These are phyloP conservation scores for Dermatemys mawii DNA, from an alignment of 2,113 vertebrate genomes.

Conservation along the genomic window DNA sequence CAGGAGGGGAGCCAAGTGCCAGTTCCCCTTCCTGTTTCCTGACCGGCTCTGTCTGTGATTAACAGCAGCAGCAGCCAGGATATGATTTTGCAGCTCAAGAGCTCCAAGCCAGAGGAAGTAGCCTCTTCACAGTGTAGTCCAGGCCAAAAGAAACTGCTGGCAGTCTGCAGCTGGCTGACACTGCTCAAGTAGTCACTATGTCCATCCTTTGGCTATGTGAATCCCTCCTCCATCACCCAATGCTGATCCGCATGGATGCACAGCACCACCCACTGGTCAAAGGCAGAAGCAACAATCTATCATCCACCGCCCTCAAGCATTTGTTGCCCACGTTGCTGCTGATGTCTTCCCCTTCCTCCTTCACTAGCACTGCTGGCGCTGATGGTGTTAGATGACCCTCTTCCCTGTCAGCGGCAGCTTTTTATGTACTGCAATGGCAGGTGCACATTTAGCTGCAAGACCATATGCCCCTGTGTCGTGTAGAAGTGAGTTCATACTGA, in stretches of 20 bases:
- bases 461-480: no score
- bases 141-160: neutral
- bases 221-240: neutral
- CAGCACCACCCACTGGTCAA: neutral
- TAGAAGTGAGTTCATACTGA: neutral
- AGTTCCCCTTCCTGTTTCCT: neutral
- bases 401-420: no score
- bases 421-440: no score
- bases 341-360: neutral
- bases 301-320: neutral
- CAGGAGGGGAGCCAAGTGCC: neutral
- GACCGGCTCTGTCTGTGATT: neutral
- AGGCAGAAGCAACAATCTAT: neutral
- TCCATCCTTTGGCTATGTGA: no score
- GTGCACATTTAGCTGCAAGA: no score
- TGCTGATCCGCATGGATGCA: neutral
- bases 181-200: neutral
- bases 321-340: neutral
- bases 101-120: neutral
- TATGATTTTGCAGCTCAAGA: neutral
- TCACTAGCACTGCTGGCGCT: neutral
- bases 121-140: neutral
- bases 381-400: no score
- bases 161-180: neutral
- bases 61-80: neutral